These are phyloP conservation scores for Euclidia mi DNA, from an alignment of 2,888 invertebrate genomes.

Conservation along the genomic window DNA sequence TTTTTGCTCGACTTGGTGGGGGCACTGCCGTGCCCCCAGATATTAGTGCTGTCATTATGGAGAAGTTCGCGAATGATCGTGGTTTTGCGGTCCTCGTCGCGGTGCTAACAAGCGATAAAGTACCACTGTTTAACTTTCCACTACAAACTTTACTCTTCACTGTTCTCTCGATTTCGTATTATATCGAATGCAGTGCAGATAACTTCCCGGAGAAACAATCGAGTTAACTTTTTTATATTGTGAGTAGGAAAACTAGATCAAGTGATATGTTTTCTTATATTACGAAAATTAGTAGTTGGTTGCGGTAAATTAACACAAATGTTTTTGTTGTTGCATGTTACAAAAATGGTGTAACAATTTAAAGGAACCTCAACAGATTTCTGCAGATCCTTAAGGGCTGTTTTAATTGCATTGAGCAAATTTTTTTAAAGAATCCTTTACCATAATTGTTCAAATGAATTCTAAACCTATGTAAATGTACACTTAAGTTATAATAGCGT, in stretches of 20 bases:
- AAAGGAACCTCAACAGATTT: too few species aligned
- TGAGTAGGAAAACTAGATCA: conserved; percentile 56
- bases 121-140: conserved; percentile 71
- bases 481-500: too few species aligned
- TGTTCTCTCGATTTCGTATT: conserved; percentile 68
- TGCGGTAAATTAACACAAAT: too few species aligned
- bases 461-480: too few species aligned
- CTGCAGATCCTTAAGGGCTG: too few species aligned
- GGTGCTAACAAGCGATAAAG: conserved; percentile 62
- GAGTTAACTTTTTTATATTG: conserved; percentile 62
- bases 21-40: too few species aligned
- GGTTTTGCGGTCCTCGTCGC: conserved; percentile 58
- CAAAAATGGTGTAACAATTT: too few species aligned
- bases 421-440: too few species aligned
- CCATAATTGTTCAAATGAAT: too few species aligned
- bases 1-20: too few species aligned
- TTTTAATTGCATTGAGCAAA: too few species aligned
- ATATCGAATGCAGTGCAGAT: conserved; percentile 65
- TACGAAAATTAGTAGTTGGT: conserved; percentile 36
- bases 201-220: conserved; percentile 58
- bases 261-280: conserved; percentile 48
- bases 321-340: background rate
- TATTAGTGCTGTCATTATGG: conserved; percentile 53
- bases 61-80: conserved; percentile 63
- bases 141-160: conserved; percentile 69